Conservation (phyloP, 2,797 vertebrate genomes). For the Megaceryle alcyon region DNA sequence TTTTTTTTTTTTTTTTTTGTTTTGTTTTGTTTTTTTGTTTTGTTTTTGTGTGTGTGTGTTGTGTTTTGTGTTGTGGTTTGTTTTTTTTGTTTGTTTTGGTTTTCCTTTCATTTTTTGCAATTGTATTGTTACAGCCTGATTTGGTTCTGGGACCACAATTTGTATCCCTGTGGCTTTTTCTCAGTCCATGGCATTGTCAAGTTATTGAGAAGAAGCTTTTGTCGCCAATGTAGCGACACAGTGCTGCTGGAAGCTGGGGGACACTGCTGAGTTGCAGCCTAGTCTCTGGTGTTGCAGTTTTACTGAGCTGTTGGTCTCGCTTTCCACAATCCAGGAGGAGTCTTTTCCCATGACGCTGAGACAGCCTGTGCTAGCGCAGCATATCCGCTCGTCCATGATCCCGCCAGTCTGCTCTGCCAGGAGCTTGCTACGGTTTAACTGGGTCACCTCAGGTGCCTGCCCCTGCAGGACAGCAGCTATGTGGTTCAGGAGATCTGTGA, state of each 20-base stretch:
- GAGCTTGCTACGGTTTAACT: slow-evolving; percentile 71
- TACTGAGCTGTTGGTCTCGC: slow-evolving; percentile 76
- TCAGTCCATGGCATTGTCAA: slow-evolving; percentile 58
- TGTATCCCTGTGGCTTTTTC: slow-evolving; percentile 48
- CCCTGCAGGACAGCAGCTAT: slow-evolving; percentile 90
- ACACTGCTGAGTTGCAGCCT: slow-evolving; percentile 91
- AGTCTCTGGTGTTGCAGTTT: slow-evolving; percentile 94
- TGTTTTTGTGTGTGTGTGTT: no score
- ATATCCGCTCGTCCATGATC: slow-evolving; percentile 77
- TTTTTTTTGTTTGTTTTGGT: no score
- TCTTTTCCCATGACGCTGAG: slow-evolving; percentile 87
- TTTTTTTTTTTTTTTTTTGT: neutral
- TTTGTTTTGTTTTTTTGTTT: neutral
- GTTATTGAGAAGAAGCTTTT: slow-evolving; percentile 98
- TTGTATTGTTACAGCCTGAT: slow-evolving; percentile 33
- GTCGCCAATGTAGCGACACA: slow-evolving; percentile 95
- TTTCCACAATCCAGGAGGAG: slow-evolving; percentile 89
- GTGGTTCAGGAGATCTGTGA: slow-evolving; percentile 94
- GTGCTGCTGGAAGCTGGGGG: slow-evolving; percentile 98
- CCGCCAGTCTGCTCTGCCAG: slow-evolving; percentile 74
- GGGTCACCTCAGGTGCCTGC: slow-evolving; percentile 78
- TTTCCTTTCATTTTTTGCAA: neutral
- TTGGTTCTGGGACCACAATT: slow-evolving; percentile 33
- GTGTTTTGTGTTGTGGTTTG: neutral
- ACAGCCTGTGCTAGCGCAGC: slow-evolving; percentile 80